Conservation (phyloP, 1,140 invertebrate genomes). For the Elysia chlorotica region DNA sequence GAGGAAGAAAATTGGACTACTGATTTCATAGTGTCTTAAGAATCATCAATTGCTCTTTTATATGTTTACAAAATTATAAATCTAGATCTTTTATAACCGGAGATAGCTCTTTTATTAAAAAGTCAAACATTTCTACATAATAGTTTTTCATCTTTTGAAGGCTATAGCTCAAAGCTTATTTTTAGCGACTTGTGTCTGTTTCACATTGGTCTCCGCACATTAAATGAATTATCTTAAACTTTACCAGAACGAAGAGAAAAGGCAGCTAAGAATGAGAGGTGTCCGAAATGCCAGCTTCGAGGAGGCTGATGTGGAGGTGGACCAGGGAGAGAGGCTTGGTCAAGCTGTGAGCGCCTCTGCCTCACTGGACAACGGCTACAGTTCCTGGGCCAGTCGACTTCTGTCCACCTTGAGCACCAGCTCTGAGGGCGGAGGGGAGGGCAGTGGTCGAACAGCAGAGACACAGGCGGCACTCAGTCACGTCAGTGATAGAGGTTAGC, state of each 20-base stretch:
- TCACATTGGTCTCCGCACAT: background rate
- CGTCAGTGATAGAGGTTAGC: background rate
- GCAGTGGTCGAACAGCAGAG: background rate
- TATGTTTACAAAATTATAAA: too few species aligned
- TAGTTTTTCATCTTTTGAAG: background rate
- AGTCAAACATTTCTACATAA: too few species aligned
- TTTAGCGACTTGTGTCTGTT: background rate
- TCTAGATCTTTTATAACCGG: too few species aligned
- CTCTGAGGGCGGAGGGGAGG: background rate
- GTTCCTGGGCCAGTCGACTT: constrained; percentile 17
- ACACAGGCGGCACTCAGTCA: background rate
- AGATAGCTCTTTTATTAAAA: too few species aligned
- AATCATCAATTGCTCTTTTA: too few species aligned
- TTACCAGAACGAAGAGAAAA: too few species aligned
- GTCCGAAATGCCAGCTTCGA: background rate
- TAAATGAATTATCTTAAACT: background rate
- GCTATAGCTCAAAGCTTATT: background rate
- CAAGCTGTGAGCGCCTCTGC: constrained; percentile 1
- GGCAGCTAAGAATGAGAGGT: too few species aligned
- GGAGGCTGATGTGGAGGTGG: background rate
- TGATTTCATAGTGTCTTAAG: too few species aligned
- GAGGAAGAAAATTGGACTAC: too few species aligned
- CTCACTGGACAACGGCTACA: constrained; percentile 18
- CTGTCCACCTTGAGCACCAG: constrained; percentile 5
- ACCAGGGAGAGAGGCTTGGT: background rate